Evolutionary conservation across 2,888 invertebrate genomes (phyloP).

Genomic region (Pterostichus madidus): DNA sequence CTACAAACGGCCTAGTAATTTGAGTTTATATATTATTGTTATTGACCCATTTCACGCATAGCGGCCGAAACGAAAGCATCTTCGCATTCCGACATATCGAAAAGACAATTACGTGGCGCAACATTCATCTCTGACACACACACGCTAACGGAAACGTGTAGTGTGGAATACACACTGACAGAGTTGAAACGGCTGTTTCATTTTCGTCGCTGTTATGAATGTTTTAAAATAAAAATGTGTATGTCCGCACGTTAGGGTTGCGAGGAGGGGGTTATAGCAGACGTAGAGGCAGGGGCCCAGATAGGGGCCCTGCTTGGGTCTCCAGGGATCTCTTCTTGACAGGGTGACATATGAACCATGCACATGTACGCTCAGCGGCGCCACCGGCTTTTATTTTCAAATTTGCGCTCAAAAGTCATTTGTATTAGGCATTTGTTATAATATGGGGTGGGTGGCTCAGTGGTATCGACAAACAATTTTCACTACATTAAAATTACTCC

Average conservation of each 20-base stretch:
- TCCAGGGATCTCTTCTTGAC: conserved; percentile 41
- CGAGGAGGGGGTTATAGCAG: background rate
- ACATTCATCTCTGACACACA: conserved; percentile 24
- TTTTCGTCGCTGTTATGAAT: conserved; percentile 58
- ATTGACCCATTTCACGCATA: conserved; percentile 5
- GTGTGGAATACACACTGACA: background rate
- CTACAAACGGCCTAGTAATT: background rate
- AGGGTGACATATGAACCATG: conserved; percentile 58
- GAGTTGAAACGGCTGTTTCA: conserved; percentile 54
- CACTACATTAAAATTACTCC: too few species aligned
- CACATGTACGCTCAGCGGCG: conserved; percentile 7
- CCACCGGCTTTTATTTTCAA: conserved; percentile 5
- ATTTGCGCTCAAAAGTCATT: background rate
- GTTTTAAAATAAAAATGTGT: conserved; percentile 59
- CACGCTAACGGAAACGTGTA: background rate
- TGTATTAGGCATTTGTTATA: too few species aligned
- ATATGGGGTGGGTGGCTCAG: too few species aligned
- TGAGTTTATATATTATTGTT: conserved; percentile 8
- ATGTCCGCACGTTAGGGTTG: conserved; percentile 35
- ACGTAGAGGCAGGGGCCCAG: too few species aligned
- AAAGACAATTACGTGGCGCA: conserved; percentile 1
- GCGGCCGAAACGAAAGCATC: background rate
- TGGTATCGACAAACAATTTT: too few species aligned
- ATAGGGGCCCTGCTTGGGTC: conserved; percentile 32
- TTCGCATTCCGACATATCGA: conserved; percentile 8